A percentile compares a stretch with the other conserved stretches of the same genome.
phyloP scores from a whole-genome alignment of 2,888 invertebrate genomes.

The Cataglyphis altisquamis region DNA sequence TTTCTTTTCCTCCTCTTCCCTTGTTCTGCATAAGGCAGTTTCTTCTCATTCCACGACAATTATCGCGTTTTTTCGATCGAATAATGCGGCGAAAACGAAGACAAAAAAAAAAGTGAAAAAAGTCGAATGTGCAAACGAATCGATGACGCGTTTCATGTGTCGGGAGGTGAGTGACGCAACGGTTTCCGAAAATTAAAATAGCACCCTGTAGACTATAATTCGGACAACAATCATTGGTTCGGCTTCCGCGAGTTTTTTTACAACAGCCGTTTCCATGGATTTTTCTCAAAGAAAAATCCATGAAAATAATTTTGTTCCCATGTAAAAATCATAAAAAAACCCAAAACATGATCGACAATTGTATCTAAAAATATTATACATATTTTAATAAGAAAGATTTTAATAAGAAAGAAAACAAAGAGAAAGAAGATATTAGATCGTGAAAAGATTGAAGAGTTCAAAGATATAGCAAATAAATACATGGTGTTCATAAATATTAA shows the following conservation, averaged over 20 bases:
- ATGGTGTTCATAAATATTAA: background rate
- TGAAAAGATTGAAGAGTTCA: background rate
- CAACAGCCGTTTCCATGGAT: constrained; percentile 49
- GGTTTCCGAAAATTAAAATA: constrained; percentile 68
- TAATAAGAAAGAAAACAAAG: no score
- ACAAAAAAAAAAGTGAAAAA: constrained; percentile 31
- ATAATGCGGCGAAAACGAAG: constrained; percentile 46
- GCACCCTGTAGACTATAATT: constrained; percentile 54
- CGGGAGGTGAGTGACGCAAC: constrained; percentile 46
- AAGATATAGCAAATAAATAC: background rate
- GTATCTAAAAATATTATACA: background rate
- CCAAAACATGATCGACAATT: background rate
- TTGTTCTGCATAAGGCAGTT: constrained; percentile 34
- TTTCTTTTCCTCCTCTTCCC: constrained; percentile 39
- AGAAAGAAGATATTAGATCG: background rate
- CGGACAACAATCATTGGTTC: constrained; percentile 42
- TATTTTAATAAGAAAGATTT: background rate
- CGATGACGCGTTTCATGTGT: constrained; percentile 48
- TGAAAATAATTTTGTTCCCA: background rate
- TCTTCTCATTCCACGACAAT: constrained; percentile 37
- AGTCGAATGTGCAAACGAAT: constrained; percentile 43
- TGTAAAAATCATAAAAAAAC: background rate
- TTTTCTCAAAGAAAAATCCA: background rate
- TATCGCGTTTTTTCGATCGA: constrained; percentile 28
- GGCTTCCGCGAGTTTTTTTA: background rate